These are phyloP conservation scores for Drosophila erecta DNA, from an alignment of 1,140 invertebrate genomes.

Conservation along the genomic window DNA sequence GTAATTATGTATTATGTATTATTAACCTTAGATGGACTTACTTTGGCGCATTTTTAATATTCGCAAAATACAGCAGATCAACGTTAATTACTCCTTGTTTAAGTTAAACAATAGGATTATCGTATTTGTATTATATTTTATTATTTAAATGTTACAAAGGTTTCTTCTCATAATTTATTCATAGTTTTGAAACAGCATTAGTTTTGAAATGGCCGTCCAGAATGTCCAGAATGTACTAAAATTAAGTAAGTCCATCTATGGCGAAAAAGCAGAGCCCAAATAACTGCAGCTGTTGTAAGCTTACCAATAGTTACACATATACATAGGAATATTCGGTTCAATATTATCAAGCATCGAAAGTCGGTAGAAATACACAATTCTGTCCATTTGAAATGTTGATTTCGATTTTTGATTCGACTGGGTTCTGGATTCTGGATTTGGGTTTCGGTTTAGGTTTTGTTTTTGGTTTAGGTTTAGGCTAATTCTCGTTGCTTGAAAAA, in stretches of 20 bases:
- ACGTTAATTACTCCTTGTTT: constrained; percentile 2
- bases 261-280: constrained; percentile 29
- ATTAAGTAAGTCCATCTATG: constrained; percentile 12
- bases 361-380: constrained; percentile 32
- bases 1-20: not conserved
- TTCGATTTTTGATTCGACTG: constrained; percentile 2
- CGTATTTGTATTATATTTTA: constrained; percentile 9
- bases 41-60: not conserved
- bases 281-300: constrained; percentile 30
- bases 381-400: constrained; percentile 28
- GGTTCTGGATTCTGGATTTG: constrained; percentile 1
- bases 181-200: constrained; percentile 16
- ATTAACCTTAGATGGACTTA: constrained; percentile 10
- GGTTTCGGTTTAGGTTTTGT: constrained; percentile 3
- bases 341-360: constrained; percentile 32
- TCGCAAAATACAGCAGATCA: not conserved
- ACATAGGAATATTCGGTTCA: constrained; percentile 31
- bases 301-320: constrained; percentile 33
- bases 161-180: constrained; percentile 8
- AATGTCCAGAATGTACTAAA: constrained; percentile 16
- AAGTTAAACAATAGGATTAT: constrained; percentile 7
- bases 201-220: constrained; percentile 12
- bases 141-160: constrained; percentile 12
- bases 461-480: constrained; percentile 5
- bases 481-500: constrained; percentile 24